Base-by-base conservation (phyloP, 2,888 invertebrate species). In the Allygus modestus region DNA sequence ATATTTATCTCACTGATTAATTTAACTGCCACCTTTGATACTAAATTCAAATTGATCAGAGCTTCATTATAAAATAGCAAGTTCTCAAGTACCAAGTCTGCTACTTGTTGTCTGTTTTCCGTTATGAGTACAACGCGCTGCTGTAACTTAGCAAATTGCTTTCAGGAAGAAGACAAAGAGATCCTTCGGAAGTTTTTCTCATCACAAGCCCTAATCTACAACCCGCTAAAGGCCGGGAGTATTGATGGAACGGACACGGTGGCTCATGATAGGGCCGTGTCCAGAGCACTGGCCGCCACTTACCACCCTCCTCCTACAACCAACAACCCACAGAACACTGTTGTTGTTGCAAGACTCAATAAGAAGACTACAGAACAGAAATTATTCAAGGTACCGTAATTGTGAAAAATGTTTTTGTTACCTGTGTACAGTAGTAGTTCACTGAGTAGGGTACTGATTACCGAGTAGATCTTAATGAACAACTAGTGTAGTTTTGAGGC, bases 191-290 rank as follows among this genome's bases (percentile, higher is more conserved):
- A 90, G 86, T 89, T 89, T 83, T 93, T 93, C 93, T 91, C 91
- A 33, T 91, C 92, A 75, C 92, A 91, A 88, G 92, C 93, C 5
- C 93, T 92, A 88, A 89, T 90, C 17, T 97, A 97, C 89, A 94
- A 97, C 90, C 96, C 97, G 0, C 91, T 97, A 82, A 94, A 94
- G 91, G 94, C 95, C 84, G 97, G 96, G 9, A 97, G 97, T 84
- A 97, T 97, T 75, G 97, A 97, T 91, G 95, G 97, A 88, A 97
- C 96, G 0, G 97, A 97, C 89, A 92, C 92, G 0, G 94, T 93
- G 84, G 96, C 97, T 0, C 97, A 97, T 88, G 97, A 97, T 89
- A 93, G 92, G 86, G 97, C 93, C 0, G 92, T 97, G 26, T 89
- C 94, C 17, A 91, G 97, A 87, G 97, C 97, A 0, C 89, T 95